Evolutionary conservation across 2,797 vertebrate species (phyloP).

Genomic region (Chelonia mydas): DNA sequence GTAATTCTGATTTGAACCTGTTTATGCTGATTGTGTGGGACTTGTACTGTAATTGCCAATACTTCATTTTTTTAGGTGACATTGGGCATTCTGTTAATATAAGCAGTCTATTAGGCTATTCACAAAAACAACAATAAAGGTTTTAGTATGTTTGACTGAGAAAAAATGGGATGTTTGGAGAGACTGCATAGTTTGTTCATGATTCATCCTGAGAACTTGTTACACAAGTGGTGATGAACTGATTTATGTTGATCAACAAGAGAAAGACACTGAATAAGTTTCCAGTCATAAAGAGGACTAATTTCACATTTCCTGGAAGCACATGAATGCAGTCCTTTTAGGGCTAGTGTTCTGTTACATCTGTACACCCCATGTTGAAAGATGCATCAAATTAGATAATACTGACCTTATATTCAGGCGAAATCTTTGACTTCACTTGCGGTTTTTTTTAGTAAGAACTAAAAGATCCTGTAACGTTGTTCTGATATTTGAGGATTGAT

Average conservation of each 20-base stretch:
- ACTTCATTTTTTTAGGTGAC: background rate
- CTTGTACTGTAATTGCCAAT: background rate
- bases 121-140: background rate
- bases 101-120: background rate
- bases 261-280: background rate
- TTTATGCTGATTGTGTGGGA: background rate
- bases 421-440: background rate
- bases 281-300: background rate
- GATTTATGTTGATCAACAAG: background rate
- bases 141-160: background rate
- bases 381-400: background rate
- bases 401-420: background rate
- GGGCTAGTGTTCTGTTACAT: background rate
- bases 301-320: background rate
- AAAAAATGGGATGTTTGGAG: slow-evolving; percentile 23
- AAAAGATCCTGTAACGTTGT: background rate
- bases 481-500: background rate
- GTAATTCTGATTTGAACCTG: background rate
- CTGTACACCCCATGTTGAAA: background rate
- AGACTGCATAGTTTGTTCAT: background rate
- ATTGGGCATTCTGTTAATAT: background rate
- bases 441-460: background rate
- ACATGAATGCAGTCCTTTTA: background rate
- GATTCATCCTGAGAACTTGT: background rate
- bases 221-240: background rate